Conservation (phyloP, 2,888 invertebrate species). For the Platycheirus albimanus region DNA sequence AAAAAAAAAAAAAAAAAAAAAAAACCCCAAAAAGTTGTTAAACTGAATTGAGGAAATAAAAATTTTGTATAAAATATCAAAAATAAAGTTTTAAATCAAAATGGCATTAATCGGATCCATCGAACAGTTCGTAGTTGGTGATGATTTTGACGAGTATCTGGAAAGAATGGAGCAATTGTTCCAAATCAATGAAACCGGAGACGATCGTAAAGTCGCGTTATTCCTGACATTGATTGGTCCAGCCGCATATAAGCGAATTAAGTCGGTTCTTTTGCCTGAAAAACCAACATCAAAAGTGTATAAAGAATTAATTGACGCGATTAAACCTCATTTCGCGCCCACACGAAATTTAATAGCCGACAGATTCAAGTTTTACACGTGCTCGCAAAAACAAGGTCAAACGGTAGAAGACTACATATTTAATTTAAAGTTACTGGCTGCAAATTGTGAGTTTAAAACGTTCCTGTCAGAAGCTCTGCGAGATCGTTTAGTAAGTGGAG, state of each 20-base stretch:
- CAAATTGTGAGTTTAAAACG: conserved; percentile 7
- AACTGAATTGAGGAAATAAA: no score
- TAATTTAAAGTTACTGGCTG: conserved; percentile 22
- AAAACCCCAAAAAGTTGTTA: no score
- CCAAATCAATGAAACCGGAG: conserved; percentile 18
- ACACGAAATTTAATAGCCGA: conserved; percentile 27
- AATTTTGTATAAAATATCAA: conserved; percentile 16
- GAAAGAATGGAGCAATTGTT: conserved; percentile 28
- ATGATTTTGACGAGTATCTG: conserved; percentile 24
- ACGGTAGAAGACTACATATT: conserved; percentile 18
- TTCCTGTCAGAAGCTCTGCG: conserved; percentile 22
- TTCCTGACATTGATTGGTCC: conserved; percentile 12
- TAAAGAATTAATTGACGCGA: conserved; percentile 14
- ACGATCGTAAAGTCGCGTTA: conserved; percentile 17
- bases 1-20: no score
- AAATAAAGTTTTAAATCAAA: conserved; percentile 3
- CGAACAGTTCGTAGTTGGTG: conserved; percentile 20
- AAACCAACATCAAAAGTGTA: conserved; percentile 4
- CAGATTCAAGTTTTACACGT: conserved; percentile 22
- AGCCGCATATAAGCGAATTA: conserved; percentile 20
- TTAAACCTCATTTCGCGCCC: conserved; percentile 23
- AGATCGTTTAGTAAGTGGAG: conserved; percentile 31
- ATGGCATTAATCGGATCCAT: conserved; percentile 21
- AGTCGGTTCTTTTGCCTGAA: conserved; percentile 20
- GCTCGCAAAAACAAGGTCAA: conserved; percentile 28